A percentile compares a stretch with the other conserved stretches of the same genome.
These are phyloP conservation scores for Eulemur macaco DNA, from an alignment of 2,113 vertebrate genomes.

Conservation along the genomic window DNA sequence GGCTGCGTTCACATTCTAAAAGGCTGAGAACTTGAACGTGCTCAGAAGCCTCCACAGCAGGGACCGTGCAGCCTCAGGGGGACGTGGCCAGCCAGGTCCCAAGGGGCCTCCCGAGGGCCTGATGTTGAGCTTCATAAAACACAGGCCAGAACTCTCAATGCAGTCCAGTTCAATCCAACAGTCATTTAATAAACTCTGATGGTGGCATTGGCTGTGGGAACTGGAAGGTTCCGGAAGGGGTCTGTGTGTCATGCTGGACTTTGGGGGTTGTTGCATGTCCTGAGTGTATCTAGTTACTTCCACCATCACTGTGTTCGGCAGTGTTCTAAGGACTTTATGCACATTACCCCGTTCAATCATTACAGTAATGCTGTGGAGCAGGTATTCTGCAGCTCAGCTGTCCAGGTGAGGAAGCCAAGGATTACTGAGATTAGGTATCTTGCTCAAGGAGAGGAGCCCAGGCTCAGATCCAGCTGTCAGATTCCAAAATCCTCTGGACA, in stretches of 20 bases:
- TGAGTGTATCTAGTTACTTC: fast-evolving
- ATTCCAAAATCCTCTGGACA: not conserved
- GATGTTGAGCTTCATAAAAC: not conserved
- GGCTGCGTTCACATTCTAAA: not conserved
- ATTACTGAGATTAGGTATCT: not conserved
- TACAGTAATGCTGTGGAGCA: not conserved
- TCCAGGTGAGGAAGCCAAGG: not conserved
- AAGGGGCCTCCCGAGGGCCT: not conserved
- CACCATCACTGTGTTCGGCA: fast-evolving
- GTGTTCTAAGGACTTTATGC: fast-evolving
- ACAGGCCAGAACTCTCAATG: not conserved
- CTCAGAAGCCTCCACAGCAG: not conserved
- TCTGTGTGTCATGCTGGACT: not conserved
- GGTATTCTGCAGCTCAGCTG: no score
- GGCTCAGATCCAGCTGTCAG: not conserved
- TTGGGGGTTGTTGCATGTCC: fast-evolving
- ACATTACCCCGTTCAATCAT: not conserved
- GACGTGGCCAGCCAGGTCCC: fast-evolving
- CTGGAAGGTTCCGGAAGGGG: not conserved
- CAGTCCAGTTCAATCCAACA: not conserved
- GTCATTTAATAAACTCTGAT: not conserved
- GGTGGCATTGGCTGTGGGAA: not conserved
- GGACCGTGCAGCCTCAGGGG: not conserved
- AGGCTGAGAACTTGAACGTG: not conserved
- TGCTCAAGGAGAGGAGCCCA: not conserved